A percentile compares a stretch with the other conserved stretches of the same genome.
Evolutionary conservation across 2,113 vertebrate species (phyloP).

Genomic region (Oreochromis tanganicae): DNA sequence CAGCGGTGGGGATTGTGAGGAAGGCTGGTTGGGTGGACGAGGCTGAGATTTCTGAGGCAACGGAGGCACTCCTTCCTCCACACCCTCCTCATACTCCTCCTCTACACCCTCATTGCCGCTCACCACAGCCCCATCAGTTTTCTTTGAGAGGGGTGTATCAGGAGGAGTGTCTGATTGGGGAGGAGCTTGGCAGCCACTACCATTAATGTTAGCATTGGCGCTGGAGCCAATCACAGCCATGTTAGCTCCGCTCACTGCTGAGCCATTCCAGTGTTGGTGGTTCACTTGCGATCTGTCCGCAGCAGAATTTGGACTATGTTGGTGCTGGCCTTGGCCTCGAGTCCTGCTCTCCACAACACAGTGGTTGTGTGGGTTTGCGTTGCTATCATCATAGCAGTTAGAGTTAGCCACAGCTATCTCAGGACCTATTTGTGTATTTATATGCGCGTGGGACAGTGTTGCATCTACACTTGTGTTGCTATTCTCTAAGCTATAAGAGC

Average conservation of each 20-base stretch:
- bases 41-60: slow-evolving; percentile 77
- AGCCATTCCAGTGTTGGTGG: slow-evolving; percentile 78
- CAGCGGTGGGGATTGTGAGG: slow-evolving; percentile 53
- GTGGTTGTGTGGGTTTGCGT: slow-evolving; percentile 76
- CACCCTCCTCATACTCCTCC: slow-evolving; percentile 13
- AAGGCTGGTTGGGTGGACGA: slow-evolving; percentile 58
- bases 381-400: slow-evolving; percentile 74
- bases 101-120: neutral
- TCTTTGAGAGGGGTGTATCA: slow-evolving; percentile 70
- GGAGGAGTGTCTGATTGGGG: slow-evolving; percentile 78
- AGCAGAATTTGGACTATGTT: slow-evolving; percentile 34
- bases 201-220: slow-evolving; percentile 69
- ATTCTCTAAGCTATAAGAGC: slow-evolving; percentile 72
- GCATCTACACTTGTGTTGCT: slow-evolving; percentile 48
- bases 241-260: slow-evolving; percentile 52
- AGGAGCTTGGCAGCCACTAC: slow-evolving; percentile 63
- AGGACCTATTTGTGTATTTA: slow-evolving; percentile 36
- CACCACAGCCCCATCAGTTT: neutral
- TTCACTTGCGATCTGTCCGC: slow-evolving; percentile 50
- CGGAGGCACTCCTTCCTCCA: slow-evolving; percentile 66
- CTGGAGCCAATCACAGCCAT: slow-evolving; percentile 8
- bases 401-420: slow-evolving; percentile 64
- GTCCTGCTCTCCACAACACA: slow-evolving; percentile 64
- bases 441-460: slow-evolving; percentile 26
- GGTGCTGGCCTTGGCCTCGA: slow-evolving; percentile 46